Base-by-base conservation (phyloP, 2,888 invertebrate species). In the Heliconius charithonia region DNA sequence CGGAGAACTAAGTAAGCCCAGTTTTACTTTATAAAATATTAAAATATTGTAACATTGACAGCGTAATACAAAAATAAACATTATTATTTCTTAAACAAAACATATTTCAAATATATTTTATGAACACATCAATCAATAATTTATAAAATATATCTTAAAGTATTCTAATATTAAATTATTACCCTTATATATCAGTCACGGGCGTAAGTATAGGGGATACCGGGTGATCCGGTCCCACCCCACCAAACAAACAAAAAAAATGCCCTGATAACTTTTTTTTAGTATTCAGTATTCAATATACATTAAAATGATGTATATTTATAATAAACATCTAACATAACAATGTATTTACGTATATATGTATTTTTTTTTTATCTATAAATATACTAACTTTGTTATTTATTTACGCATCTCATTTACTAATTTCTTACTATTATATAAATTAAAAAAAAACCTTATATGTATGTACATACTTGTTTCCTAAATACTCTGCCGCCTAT, bases 291-390 rank as follows among this genome's bases (percentile, higher is more conserved):
- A 7, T 51, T 51, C 51, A 6, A 19, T 51, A 19, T 51, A 19
- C 51, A 51, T 51, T 51, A 22, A 7, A 51, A 51, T 2, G 6
- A 51, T 7, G 12, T 10, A 66, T 66, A 32, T 12, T 32, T 66
- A n/a, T 66, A 66, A 66, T 66, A 37, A 66, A 37, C 32, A 37
- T 66, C n/a, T 59, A 59, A 59, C n/a, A 59, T n/a, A 7, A 51
- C 19, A 19, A 7, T 51, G 22, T 51, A 51, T 51, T 51, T 51
- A 51, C 45, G 45, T 45, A n/a, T 62, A 25, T 59, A 59, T 12
- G n/a, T 62, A 62, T 27, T 12, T 25, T 25, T 62, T 25, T 63
- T 25, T 27, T 27, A 27, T 27, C 25, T 27, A 63, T 25, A 63
- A 16, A 19, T 63, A 27, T 63, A 27, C 27, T 27, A 16, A 63